Conservation (phyloP, 2,888 invertebrate species). For the Drosophila crucigera region DNA sequence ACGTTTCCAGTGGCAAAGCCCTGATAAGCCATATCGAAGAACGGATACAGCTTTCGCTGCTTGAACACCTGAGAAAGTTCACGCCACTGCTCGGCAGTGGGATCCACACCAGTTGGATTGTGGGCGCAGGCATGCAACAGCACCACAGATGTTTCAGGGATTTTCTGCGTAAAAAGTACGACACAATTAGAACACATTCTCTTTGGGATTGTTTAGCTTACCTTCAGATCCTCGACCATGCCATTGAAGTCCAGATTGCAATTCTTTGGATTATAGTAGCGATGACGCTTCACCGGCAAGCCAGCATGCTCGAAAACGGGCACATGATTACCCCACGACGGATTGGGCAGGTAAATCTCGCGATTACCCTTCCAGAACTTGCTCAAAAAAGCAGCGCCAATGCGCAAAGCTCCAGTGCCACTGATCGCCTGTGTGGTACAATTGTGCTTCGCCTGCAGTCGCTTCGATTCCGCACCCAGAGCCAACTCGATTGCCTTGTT, state of each 20-base stretch:
- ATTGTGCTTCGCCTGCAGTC: constrained; percentile 89
- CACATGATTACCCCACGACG: constrained; percentile 99
- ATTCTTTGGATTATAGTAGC: constrained; percentile 96
- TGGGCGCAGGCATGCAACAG: constrained; percentile 99
- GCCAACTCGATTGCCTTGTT: constrained; percentile 94
- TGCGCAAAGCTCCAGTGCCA: constrained; percentile 97
- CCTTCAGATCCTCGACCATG: constrained; percentile 93
- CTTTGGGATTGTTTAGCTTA: constrained; percentile 85
- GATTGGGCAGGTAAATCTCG: constrained; percentile 94
- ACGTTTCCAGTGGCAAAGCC: constrained; percentile 96
- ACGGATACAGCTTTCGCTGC: constrained; percentile 93
- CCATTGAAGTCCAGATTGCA: constrained; percentile 97
- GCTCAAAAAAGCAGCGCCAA: constrained; percentile 95
- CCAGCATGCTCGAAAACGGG: constrained; percentile 96
- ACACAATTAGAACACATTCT: background rate
- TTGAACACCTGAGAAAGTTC: constrained; percentile 94
- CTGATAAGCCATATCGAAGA: constrained; percentile 99
- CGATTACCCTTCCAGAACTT: constrained; percentile 92
- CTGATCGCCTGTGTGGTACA: constrained; percentile 95
- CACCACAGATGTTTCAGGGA: constrained; percentile 95
- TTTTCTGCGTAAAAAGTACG: constrained; percentile 90
- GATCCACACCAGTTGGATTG: constrained; percentile 99
- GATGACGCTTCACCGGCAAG: constrained; percentile 94
- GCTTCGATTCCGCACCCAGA: constrained; percentile 91
- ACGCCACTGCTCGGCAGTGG: constrained; percentile 94